Evolutionary conservation across 2,888 invertebrate genomes (phyloP).

Genomic region (Pollenia griseotomentosa): DNA sequence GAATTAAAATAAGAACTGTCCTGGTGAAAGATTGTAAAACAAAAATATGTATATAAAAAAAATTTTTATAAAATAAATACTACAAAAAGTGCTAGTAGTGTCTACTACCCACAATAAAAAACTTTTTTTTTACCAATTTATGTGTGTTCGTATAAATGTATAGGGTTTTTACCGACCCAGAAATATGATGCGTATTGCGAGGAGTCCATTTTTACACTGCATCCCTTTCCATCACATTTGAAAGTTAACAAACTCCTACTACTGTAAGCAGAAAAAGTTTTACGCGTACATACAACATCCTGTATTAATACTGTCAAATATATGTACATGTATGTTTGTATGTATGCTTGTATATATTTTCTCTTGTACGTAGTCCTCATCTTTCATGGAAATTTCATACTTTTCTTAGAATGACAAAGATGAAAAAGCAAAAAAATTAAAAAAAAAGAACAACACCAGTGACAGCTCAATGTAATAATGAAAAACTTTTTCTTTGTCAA

Average conservation of each 20-base stretch:
- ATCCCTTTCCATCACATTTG: not conserved
- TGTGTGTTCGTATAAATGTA: not conserved
- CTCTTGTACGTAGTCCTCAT: conserved; percentile 65
- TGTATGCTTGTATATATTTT: conserved; percentile 5
- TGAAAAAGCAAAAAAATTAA: conserved; percentile 75
- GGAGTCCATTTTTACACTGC: conserved; percentile 28
- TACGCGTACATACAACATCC: not conserved
- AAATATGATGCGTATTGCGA: conserved; percentile 65
- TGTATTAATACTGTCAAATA: not conserved
- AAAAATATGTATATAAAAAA: conserved; percentile 4
- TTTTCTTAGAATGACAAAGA: conserved; percentile 75
- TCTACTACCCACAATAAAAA: conserved; percentile 16
- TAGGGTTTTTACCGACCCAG: conserved; percentile 38
- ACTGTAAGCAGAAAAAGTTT: not conserved
- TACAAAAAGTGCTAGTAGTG: not conserved
- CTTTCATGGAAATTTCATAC: conserved; percentile 77
- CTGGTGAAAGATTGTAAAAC: not conserved
- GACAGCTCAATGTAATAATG: conserved; percentile 82
- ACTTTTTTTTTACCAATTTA: conserved; percentile 5
- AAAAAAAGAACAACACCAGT: conserved; percentile 60
- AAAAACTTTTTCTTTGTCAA: conserved; percentile 83
- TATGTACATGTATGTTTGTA: conserved; percentile 1
- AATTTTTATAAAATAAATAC: not conserved
- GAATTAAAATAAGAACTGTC: conserved; percentile 45
- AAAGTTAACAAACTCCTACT: not conserved